These are phyloP conservation scores for Leptosomus discolor DNA, from an alignment of 2,113 vertebrate species.

Conservation along the genomic window DNA sequence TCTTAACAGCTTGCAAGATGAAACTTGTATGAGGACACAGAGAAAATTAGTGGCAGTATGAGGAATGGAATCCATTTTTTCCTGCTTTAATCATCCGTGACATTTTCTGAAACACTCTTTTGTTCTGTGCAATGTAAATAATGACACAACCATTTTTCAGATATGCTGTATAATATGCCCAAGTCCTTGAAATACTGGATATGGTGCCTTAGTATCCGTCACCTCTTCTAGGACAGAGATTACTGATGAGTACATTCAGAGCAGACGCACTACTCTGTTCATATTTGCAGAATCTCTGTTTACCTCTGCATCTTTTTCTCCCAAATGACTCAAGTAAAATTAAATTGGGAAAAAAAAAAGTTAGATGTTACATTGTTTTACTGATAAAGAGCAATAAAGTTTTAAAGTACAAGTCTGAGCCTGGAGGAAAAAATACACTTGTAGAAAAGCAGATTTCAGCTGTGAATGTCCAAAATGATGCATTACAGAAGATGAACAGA, in stretches of 20 bases:
- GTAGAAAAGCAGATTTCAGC: neutral
- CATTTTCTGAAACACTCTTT: conserved; percentile 12
- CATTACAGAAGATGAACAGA: neutral
- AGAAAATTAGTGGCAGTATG: neutral
- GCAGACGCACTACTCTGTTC: neutral
- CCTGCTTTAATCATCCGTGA: neutral
- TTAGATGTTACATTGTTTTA: neutral
- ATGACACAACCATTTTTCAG: conserved; percentile 15
- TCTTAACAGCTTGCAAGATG: neutral
- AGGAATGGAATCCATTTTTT: neutral
- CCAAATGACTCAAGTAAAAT: neutral
- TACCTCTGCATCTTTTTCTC: neutral
- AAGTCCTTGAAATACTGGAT: neutral
- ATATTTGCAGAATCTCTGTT: neutral
- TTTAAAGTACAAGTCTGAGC: neutral
- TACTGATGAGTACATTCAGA: neutral
- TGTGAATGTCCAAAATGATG: neutral
- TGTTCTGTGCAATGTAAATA: conserved; percentile 10
- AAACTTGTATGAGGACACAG: neutral
- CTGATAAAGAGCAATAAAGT: neutral
- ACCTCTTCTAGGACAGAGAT: neutral
- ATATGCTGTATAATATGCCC: neutral
- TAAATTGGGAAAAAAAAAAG: neutral
- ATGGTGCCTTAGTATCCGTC: neutral
- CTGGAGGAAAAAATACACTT: neutral